A percentile compares a stretch with the other conserved stretches of the same genome.
Evolutionary conservation across 2,797 vertebrate genomes (phyloP).

Genomic region (Peromyscus aztecus): DNA sequence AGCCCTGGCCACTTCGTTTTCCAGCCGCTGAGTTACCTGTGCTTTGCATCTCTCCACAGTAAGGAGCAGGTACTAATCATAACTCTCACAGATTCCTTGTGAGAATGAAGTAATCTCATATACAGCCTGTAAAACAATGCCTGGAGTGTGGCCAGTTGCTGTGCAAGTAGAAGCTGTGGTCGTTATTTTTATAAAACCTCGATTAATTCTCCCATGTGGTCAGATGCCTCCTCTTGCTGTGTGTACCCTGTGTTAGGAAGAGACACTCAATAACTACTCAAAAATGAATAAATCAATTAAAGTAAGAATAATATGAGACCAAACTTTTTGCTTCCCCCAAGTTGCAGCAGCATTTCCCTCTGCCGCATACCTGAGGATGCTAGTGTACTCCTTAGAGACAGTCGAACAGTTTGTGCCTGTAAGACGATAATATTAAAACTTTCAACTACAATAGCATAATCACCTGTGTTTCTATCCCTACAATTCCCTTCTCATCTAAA

Average conservation of each 20-base stretch:
- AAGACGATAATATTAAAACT: not conserved
- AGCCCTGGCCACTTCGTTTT: not conserved
- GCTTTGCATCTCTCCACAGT: not conserved
- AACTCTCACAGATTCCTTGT: not conserved
- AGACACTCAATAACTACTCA: not conserved
- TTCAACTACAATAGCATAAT: not conserved
- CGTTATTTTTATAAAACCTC: constrained; percentile 1
- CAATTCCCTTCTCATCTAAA: not conserved
- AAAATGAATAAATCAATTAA: not conserved
- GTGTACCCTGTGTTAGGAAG: not conserved
- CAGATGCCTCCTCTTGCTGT: not conserved
- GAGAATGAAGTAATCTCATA: not conserved
- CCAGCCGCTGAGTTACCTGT: not conserved
- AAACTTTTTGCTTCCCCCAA: not conserved
- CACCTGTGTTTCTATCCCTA: not conserved
- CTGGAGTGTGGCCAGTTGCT: not conserved
- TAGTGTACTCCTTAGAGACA: not conserved
- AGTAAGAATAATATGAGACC: constrained; percentile 8
- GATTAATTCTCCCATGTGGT: not conserved
- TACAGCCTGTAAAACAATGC: not conserved
- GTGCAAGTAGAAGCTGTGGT: not conserved
- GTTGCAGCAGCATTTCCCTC: not conserved
- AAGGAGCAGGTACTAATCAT: not conserved
- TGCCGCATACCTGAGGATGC: not conserved
- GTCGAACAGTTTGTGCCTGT: not conserved